Conservation (phyloP, 2,797 vertebrate genomes). For the Lagorchestes hirsutus region DNA sequence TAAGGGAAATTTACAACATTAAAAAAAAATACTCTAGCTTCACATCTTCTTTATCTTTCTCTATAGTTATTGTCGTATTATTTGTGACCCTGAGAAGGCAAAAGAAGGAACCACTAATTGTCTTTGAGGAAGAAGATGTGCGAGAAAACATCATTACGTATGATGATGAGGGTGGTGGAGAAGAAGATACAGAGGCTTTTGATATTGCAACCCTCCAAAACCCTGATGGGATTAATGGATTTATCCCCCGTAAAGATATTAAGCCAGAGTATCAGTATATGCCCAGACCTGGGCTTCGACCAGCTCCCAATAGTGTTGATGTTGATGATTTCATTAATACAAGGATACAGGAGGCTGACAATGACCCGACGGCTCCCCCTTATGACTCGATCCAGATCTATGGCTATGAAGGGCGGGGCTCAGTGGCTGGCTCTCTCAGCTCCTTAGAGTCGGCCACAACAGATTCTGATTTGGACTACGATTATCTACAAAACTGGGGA, state of each 20-base stretch:
- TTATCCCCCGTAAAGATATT: constrained; percentile 97
- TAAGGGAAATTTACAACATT: not conserved
- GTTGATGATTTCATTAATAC: constrained; percentile 98
- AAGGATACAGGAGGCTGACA: constrained; percentile 95
- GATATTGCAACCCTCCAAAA: constrained; percentile 98
- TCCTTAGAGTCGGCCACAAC: constrained; percentile 98
- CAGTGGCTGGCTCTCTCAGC: constrained; percentile 96
- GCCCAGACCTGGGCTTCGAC: constrained; percentile 90
- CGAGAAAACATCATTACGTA: constrained; percentile 99
- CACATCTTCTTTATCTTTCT: constrained; percentile 43
- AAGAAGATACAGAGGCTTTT: constrained; percentile 98
- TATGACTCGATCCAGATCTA: constrained; percentile 99
- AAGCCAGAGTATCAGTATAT: constrained; percentile 96
- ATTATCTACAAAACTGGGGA: constrained; percentile 99
- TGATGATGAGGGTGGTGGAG: constrained; percentile 97
- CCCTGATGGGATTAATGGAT: constrained; percentile 96
- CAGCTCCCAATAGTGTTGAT: constrained; percentile 93
- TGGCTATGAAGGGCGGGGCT: constrained; percentile 97
- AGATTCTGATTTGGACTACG: constrained; percentile 99
- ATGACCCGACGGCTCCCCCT: constrained; percentile 96
- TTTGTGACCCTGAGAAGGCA: constrained; percentile 96
- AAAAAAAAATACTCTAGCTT: not conserved
- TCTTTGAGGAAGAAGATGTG: constrained; percentile 98
- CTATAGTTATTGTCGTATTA: constrained; percentile 92
- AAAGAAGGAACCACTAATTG: constrained; percentile 97